phyloP scores from a whole-genome alignment of 2,113 vertebrate genomes.

The Pygathrix nemaeus region DNA sequence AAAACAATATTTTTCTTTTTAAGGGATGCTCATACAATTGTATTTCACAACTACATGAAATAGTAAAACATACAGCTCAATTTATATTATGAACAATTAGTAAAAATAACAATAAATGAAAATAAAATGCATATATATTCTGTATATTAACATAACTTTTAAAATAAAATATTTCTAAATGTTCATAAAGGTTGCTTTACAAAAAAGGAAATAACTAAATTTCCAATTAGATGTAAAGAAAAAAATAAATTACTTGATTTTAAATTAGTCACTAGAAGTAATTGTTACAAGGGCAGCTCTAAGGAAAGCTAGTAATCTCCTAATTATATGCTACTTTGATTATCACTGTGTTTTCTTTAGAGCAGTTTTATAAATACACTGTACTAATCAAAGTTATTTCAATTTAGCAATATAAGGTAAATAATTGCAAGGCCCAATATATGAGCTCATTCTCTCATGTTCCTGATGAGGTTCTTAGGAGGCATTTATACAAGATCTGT shows the following conservation, averaged over 20 bases:
- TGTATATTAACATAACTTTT: not conserved
- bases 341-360: slow-evolving; percentile 60
- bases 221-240: not conserved
- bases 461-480: slow-evolving; percentile 48
- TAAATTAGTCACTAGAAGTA: slow-evolving; percentile 5
- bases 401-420: slow-evolving; percentile 65
- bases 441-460: slow-evolving; percentile 45
- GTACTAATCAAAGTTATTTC: slow-evolving; percentile 67
- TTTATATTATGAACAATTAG: not conserved
- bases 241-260: slow-evolving; percentile 36
- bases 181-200: not conserved
- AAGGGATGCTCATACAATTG: not conserved
- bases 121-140: not conserved
- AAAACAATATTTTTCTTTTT: not conserved
- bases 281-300: not conserved
- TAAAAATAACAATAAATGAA: not conserved
- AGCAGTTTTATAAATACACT: slow-evolving; percentile 54
- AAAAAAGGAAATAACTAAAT: not conserved
- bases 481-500: slow-evolving; percentile 53
- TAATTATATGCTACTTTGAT: slow-evolving; percentile 56
- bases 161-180: not conserved
- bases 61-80: not conserved
- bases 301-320: not conserved
- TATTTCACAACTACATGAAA: not conserved
- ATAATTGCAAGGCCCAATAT: slow-evolving; percentile 63